A percentile compares a stretch with the other conserved stretches of the same genome.
Conservation (phyloP, 2,113 vertebrate genomes). For the Podilymbus podiceps region DNA sequence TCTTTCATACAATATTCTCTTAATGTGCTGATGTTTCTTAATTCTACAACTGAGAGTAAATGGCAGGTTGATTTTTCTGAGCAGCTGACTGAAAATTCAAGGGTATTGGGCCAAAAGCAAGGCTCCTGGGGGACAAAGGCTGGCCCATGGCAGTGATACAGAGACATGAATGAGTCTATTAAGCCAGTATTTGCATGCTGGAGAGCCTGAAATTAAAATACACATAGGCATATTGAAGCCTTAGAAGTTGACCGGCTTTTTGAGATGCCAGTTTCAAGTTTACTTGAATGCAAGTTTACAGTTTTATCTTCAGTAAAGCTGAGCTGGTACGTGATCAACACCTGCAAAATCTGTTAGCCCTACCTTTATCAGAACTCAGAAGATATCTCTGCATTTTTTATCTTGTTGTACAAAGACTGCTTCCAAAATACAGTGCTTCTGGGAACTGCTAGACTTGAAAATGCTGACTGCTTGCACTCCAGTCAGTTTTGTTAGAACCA, state of each 20-base stretch:
- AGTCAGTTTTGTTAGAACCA: slow-evolving; percentile 8
- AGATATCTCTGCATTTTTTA: background rate
- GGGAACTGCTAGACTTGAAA: background rate
- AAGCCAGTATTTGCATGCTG: background rate
- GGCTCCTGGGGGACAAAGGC: background rate
- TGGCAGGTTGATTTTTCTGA: background rate
- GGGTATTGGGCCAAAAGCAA: background rate
- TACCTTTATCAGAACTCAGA: background rate
- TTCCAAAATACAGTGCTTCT: background rate
- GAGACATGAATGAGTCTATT: accelerated
- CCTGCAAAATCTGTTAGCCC: background rate
- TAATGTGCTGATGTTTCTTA: background rate
- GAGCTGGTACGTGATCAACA: background rate
- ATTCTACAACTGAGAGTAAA: background rate
- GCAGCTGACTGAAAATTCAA: background rate
- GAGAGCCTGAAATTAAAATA: background rate
- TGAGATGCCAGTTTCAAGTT: background rate
- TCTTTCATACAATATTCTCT: background rate
- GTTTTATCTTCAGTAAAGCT: background rate
- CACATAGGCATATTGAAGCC: background rate
- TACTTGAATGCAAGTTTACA: background rate
- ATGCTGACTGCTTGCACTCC: slow-evolving; percentile 28
- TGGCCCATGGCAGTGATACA: background rate
- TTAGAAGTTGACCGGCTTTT: background rate
- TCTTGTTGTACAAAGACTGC: background rate